A percentile compares a stretch with the other conserved stretches of the same genome.
Conservation (phyloP, 2,888 invertebrate species). For the Ellobium chinense region DNA sequence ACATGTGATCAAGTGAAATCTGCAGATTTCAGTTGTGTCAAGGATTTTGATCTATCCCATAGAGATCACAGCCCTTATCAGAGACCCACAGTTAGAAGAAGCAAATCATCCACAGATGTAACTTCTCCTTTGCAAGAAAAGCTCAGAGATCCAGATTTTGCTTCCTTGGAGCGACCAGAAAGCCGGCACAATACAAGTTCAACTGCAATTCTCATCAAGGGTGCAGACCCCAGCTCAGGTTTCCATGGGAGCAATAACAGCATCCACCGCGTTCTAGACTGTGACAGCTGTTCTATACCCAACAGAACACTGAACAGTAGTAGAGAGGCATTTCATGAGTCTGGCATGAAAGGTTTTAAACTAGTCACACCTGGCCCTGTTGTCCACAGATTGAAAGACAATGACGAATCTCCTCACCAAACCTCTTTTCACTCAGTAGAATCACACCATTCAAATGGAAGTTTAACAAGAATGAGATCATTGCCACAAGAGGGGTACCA, state of each 20-base stretch:
- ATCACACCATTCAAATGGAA: background rate
- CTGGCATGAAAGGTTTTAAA: background rate
- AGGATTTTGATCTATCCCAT: no score
- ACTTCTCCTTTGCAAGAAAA: no score
- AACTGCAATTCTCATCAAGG: background rate
- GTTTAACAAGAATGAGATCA: background rate
- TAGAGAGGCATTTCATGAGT: background rate
- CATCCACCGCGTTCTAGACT: no score
- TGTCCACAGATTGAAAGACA: background rate
- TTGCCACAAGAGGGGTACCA: background rate
- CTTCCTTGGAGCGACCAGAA: background rate
- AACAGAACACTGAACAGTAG: background rate
- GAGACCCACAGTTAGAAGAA: background rate
- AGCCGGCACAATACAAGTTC: background rate
- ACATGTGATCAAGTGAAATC: background rate
- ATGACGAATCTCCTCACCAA: background rate
- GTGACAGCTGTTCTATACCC: background rate
- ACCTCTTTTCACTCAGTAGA: background rate
- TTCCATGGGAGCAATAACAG: constrained; percentile 6
- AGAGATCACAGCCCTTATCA: background rate
- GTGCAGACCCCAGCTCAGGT: background rate
- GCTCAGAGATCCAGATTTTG: background rate
- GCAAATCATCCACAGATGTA: constrained; percentile 28
- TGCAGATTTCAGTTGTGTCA: background rate
- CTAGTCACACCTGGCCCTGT: background rate